Evolutionary conservation across 2,888 invertebrate genomes (phyloP), one percentile per base, ranked within the genome.

Genomic region (Congeria kusceri): DNA sequence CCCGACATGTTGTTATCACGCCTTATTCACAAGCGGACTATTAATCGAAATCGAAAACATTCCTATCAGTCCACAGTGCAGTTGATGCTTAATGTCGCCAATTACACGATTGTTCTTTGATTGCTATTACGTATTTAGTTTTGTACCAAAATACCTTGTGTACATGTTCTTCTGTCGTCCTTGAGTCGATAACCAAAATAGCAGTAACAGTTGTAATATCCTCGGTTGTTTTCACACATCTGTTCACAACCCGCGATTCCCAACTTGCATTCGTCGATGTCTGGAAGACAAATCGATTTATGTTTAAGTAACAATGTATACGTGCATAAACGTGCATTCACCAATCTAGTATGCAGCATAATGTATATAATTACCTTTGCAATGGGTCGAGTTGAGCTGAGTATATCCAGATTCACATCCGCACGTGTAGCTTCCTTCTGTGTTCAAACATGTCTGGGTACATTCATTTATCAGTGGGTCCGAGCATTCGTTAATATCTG

Each of bases 121-220:
- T n/a, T n/a, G n/a, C n/a, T n/a, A n/a, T n/a, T n/a, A n/a, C n/a
- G n/a, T n/a, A n/a, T n/a, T n/a, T n/a, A n/a, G n/a, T n/a, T n/a
- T n/a, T n/a, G n/a, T n/a, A n/a, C n/a, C n/a, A n/a, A n/a, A n/a
- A n/a, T 69, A 69, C 69, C 9, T 49, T 69, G 28, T 3, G 47
- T 58, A 25, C 69, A 69, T 25, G 69, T 61, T 27, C 13, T 59
- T 13, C 69, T 18, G 25, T 69, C 69, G 32, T 69, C 69, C 27
- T 69, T 69, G 5, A 69, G 25, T 3, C 32, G 59, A 49, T 69
- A 69, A 18, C 69, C 69, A 61, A 32, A 69, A 49, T 69, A 29
- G 32, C 69, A 69, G 28, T 47, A 69, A 61, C 69, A 69, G 53
- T 49, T 69, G 69, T 61, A 69, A 5, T 20, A 29, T 20, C 69